A percentile compares a stretch with the other conserved stretches of the same genome.
Conservation (phyloP, 2,888 invertebrate genomes). For the Gibbula magus region DNA sequence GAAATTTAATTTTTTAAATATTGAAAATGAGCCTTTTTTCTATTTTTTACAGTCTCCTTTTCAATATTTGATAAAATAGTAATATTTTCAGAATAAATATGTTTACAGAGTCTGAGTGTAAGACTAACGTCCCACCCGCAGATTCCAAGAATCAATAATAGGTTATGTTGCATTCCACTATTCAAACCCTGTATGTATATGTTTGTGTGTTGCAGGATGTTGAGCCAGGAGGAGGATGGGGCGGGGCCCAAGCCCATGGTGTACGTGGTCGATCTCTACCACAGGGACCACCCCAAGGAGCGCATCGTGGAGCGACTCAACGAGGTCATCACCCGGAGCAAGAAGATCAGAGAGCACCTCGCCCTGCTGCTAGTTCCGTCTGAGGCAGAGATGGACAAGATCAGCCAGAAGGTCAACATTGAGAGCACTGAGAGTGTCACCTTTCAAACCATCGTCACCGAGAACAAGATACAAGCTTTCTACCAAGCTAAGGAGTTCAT, state of each 20-base stretch:
- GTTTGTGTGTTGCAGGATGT: background rate
- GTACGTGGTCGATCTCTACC: constrained; percentile 18
- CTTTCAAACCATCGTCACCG: background rate
- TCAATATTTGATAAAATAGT: too few species aligned
- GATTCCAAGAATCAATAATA: too few species aligned
- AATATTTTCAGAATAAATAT: too few species aligned
- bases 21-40: too few species aligned
- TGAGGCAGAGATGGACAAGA: background rate
- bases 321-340: constrained; percentile 14
- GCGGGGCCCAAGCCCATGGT: background rate
- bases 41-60: too few species aligned
- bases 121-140: too few species aligned
- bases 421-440: background rate
- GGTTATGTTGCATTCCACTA: too few species aligned
- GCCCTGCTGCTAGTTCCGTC: background rate
- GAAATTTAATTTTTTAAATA: too few species aligned
- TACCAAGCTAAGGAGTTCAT: constrained; percentile 37
- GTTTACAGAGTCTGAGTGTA: too few species aligned
- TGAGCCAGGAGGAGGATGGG: constrained; percentile 15
- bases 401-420: background rate
- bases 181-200: too few species aligned
- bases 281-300: constrained; percentile 12
- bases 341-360: background rate
- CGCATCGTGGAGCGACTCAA: background rate
- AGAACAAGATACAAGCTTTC: constrained; percentile 30